Base-by-base conservation (phyloP, 2,797 vertebrate genomes). In the Falco columbarius region DNA sequence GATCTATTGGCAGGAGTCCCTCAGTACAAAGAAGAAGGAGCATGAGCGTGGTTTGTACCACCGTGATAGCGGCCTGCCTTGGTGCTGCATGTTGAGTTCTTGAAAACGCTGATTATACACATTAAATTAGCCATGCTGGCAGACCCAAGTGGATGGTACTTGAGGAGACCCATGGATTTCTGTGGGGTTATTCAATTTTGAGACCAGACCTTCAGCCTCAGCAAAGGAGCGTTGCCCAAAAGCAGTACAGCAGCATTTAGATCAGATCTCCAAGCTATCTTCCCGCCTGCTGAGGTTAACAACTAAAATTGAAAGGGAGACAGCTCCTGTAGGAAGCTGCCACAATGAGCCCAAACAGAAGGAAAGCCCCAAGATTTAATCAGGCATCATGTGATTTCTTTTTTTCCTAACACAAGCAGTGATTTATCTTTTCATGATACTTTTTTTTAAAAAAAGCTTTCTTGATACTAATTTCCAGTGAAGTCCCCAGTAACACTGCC, bases 201-300 rank as follows among this genome's bases (percentile, higher is more conserved):
- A 80, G 42, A 26, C 14, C n/a, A 38, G 24, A 27, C 20, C 16
- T 49, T 40, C 40, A 62, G 40, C 47, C 1, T 1, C 56, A 36
- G 49, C 20, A 17, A 24, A 56, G 0, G 2, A 74, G 46, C 1
- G 1, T 66, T 46, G 54, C 44, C 70, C 49, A 26, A 30, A 32
- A 34, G 34, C 26, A 7, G 24, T 7, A 8, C 29, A 34, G 55
- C 29, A 52, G 29, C 23, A 1, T 67, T 40, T 62, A 29, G 16
- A 26, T 36, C 36, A 14, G 21, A 7, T 49, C 40, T 65, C 52
- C 0, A 0, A 79, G 52, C n/a, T 17, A 6, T 8, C 46, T 26
- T 63, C 46, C n/a, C 1, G 0, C 49, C 36, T 0, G 1, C 24
- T 13, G 4, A 66, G 21, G 9, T n/a, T 52, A 46, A 58, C 52